Conservation (phyloP, 1,140 invertebrate species). For the Ctenoplectra terminalis region DNA sequence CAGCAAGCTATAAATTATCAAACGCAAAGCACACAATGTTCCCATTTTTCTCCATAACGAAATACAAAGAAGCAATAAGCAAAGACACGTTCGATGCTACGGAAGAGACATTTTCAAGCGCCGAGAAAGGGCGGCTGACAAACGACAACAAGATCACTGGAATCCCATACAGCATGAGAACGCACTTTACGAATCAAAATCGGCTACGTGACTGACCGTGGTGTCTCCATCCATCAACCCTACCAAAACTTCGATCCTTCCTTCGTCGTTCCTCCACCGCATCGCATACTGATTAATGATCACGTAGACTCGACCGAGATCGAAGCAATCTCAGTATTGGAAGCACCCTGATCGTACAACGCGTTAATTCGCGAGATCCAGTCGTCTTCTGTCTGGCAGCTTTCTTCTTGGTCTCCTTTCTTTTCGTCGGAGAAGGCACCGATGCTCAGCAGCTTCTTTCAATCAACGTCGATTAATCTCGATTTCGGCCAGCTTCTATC, state of each 20-base stretch:
- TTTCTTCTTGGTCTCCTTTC: conserved; percentile 15
- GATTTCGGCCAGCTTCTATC: conserved; percentile 61
- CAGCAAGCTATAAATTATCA: too few species aligned
- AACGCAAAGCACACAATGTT: not conserved
- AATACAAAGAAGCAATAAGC: not conserved
- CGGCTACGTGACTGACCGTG: conserved; percentile 34
- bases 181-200: conserved; percentile 63
- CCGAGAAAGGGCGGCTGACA: conserved; percentile 40
- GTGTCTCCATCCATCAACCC: conserved; percentile 66
- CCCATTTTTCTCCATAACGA: not conserved
- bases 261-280: not conserved
- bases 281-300: conserved; percentile 65
- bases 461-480: conserved; percentile 75
- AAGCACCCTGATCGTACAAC: conserved; percentile 43
- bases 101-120: not conserved
- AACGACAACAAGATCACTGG: conserved; percentile 59
- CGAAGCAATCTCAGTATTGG: conserved; percentile 32
- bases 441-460: conserved; percentile 59
- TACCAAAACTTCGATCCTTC: conserved; percentile 52
- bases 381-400: conserved; percentile 13
- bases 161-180: conserved; percentile 60
- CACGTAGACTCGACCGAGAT: conserved; percentile 34
- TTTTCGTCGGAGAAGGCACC: conserved; percentile 24
- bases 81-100: not conserved
- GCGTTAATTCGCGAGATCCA: conserved; percentile 62